Conservation (phyloP, 2,888 invertebrate species). For the Sussaba pulchella region DNA sequence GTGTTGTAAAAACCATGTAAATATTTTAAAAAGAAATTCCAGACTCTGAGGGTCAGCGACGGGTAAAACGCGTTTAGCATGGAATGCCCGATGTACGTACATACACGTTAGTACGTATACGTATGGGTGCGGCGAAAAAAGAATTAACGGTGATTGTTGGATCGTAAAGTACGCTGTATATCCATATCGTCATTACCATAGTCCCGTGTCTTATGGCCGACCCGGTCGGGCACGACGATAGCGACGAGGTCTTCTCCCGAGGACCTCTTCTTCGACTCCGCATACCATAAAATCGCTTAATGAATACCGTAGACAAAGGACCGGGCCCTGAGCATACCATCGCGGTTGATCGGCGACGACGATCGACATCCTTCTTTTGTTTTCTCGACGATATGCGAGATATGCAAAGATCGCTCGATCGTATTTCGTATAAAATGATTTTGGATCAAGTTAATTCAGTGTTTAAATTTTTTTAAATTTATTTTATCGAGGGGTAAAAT, state of each 20-base stretch:
- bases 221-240: constrained; percentile 15
- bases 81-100: background rate
- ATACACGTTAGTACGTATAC: background rate
- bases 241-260: constrained; percentile 15
- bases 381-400: no score
- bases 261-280: constrained; percentile 1
- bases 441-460: no score
- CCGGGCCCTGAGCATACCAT: background rate
- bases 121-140: constrained; percentile 38
- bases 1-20: no score
- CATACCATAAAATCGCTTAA: constrained; percentile 30
- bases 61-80: background rate
- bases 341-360: constrained; percentile 1
- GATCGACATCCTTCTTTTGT: background rate
- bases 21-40: no score
- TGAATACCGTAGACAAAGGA: constrained; percentile 24
- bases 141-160: constrained; percentile 49
- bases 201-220: constrained; percentile 24
- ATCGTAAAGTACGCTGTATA: constrained; percentile 52
- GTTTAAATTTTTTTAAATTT: no score
- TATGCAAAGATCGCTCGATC: no score
- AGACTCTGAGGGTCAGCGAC: no score
- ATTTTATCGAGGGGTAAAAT: no score
- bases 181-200: constrained; percentile 58
- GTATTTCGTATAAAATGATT: no score